These are phyloP conservation scores for Belonocnema kinseyi DNA, from an alignment of 1,140 invertebrate species.

Conservation along the genomic window DNA sequence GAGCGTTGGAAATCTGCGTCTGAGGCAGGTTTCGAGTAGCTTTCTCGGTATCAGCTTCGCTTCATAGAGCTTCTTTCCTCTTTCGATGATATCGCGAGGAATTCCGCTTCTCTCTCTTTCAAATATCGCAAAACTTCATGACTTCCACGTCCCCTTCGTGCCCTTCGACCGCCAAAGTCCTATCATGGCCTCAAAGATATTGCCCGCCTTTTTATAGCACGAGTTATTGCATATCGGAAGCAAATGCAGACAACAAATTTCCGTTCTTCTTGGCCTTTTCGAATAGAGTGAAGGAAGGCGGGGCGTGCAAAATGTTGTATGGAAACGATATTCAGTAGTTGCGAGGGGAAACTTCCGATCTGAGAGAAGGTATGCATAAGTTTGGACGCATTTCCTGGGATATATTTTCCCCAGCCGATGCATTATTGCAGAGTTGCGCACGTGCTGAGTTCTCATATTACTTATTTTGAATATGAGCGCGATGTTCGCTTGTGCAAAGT, in stretches of 20 bases:
- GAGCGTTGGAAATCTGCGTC: constrained; percentile 12
- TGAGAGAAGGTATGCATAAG: constrained; percentile 6
- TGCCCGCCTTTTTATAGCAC: constrained; percentile 12
- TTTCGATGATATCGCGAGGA: constrained; percentile 4
- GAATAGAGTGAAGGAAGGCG: background rate
- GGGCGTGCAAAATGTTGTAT: constrained; percentile 11
- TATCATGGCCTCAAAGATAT: background rate
- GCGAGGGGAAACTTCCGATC: background rate
- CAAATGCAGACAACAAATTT: constrained; percentile 8
- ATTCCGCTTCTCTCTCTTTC: background rate
- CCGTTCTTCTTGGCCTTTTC: background rate
- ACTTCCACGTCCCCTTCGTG: background rate
- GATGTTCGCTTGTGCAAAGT: background rate
- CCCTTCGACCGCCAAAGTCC: background rate
- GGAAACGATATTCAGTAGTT: constrained; percentile 11
- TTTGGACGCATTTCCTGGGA: constrained; percentile 20
- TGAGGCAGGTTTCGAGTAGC: constrained; percentile 1
- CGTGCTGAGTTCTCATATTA: constrained; percentile 21
- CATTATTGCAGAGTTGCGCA: constrained; percentile 22
- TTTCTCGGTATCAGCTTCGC: background rate
- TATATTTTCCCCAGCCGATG: constrained; percentile 14
- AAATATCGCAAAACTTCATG: constrained; percentile 25
- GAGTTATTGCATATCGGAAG: constrained; percentile 23
- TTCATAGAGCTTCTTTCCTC: constrained; percentile 14
- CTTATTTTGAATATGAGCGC: constrained; percentile 21